These are phyloP conservation scores for Empis livida DNA, from an alignment of 2,888 invertebrate genomes.

Conservation along the genomic window DNA sequence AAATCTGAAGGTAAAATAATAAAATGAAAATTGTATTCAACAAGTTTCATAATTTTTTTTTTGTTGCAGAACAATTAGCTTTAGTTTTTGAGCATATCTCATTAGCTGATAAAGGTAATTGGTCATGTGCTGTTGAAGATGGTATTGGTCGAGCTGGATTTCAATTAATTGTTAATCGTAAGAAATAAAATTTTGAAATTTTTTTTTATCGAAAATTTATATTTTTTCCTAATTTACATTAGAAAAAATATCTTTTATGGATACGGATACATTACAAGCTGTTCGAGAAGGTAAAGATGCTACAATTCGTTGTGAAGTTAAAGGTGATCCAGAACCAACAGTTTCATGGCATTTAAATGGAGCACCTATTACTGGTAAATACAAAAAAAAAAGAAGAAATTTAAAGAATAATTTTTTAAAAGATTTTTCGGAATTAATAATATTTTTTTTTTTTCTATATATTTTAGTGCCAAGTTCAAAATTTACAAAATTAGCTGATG, in stretches of 20 bases:
- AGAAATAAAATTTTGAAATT: constrained; percentile 16
- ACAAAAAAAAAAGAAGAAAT: too few relatives aligned
- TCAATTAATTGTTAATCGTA: constrained; percentile 36
- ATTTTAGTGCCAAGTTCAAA: constrained; percentile 25
- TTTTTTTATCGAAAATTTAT: not conserved
- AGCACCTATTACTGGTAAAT: constrained; percentile 7
- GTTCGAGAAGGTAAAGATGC: constrained; percentile 40
- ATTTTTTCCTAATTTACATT: constrained; percentile 16
- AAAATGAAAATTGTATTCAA: not conserved
- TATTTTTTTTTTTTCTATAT: not conserved
- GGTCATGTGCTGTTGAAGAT: constrained; percentile 34
- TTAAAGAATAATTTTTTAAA: too few relatives aligned
- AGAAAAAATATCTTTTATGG: constrained; percentile 44
- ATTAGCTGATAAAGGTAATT: constrained; percentile 38
- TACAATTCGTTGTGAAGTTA: constrained; percentile 34
- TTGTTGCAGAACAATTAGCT: constrained; percentile 28
- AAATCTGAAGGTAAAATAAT: constrained; percentile 22
- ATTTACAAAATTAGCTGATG: constrained; percentile 40
- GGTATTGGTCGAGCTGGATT: constrained; percentile 19
- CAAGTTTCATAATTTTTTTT: too few relatives aligned
- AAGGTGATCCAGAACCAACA: constrained; percentile 37
- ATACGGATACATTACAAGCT: constrained; percentile 38
- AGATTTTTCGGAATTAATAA: too few relatives aligned
- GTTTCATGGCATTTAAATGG: constrained; percentile 39
- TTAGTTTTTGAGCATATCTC: constrained; percentile 38